phyloP scores from a whole-genome alignment of 2,888 invertebrate genomes.

The Chrysopilus asiliformis region DNA sequence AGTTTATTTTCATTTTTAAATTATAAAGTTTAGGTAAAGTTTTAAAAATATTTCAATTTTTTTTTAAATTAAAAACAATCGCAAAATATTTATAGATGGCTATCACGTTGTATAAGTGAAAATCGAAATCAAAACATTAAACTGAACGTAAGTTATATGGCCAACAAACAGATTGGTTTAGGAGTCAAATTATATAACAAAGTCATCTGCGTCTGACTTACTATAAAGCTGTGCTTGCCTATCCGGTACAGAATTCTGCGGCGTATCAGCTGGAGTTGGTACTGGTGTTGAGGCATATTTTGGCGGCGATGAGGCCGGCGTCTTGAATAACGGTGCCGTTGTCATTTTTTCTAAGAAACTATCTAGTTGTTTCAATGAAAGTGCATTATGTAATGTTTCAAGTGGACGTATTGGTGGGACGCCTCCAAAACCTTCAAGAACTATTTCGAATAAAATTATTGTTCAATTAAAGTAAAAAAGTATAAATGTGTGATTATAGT shows the following conservation, averaged over 20 bases:
- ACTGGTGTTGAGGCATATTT: slow-evolving; percentile 46
- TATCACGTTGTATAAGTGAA: no score
- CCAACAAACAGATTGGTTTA: no score
- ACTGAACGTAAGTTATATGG: no score
- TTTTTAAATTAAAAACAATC: no score
- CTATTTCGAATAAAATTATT: slow-evolving; percentile 32
- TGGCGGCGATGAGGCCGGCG: slow-evolving; percentile 58
- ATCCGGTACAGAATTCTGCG: slow-evolving; percentile 23
- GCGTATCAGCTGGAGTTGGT: slow-evolving; percentile 29
- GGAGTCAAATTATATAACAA: no score
- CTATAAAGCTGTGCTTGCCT: slow-evolving; percentile 15
- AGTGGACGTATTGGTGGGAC: slow-evolving; percentile 92
- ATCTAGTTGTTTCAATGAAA: slow-evolving; percentile 85
- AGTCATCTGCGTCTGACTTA: slow-evolving; percentile 13
- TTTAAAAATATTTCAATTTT: no score
- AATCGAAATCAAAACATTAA: no score
- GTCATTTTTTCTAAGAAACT: slow-evolving; percentile 79
- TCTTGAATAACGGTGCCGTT: slow-evolving; percentile 54
- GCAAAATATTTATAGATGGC: no score
- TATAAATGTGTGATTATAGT: no score
- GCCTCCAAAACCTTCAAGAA: slow-evolving; percentile 75
- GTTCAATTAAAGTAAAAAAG: no score
- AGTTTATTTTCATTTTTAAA: no score
- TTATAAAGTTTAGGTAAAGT: no score
- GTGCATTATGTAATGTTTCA: slow-evolving; percentile 94